Percentiles rank a stretch among this genome's conserved stretches.
Evolutionary conservation across 2,888 invertebrate species (phyloP).

Genomic region (Sarcophaga rosellei): DNA sequence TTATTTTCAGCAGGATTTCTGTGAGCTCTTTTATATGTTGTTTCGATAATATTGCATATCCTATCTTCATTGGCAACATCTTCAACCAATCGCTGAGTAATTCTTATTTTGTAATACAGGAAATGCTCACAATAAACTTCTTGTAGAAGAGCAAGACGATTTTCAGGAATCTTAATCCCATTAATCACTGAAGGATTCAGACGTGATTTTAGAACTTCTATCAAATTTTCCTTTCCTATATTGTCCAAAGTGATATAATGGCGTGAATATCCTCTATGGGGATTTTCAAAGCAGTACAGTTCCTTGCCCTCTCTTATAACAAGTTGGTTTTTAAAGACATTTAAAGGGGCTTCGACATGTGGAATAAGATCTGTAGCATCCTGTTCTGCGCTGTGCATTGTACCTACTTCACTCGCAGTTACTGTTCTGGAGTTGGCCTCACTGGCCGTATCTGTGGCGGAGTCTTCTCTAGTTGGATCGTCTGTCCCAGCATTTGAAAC

Average conservation of each 20-base stretch:
- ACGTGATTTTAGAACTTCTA: no score
- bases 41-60: no score
- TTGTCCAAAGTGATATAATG: background rate
- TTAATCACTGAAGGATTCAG: conserved; percentile 38
- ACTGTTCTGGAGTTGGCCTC: no score
- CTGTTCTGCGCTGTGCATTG: conserved; percentile 12
- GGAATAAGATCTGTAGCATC: conserved; percentile 10
- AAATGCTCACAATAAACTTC: conserved; percentile 37
- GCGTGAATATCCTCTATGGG: background rate
- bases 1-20: no score
- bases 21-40: no score
- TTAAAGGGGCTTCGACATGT: conserved; percentile 13
- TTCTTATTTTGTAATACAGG: conserved; percentile 22
- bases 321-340: conserved; percentile 35
- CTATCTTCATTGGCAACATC: no score
- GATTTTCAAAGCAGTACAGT: background rate
- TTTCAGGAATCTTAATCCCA: conserved; percentile 7
- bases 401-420: no score
- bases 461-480: no score
- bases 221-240: conserved; percentile 27
- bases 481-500: no score
- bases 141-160: conserved; percentile 34
- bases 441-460: no score
- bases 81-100: conserved; percentile 24
- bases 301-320: conserved; percentile 7